Evolutionary conservation across 2,113 vertebrate genomes (phyloP).

Genomic region (Scophthalmus maximus): DNA sequence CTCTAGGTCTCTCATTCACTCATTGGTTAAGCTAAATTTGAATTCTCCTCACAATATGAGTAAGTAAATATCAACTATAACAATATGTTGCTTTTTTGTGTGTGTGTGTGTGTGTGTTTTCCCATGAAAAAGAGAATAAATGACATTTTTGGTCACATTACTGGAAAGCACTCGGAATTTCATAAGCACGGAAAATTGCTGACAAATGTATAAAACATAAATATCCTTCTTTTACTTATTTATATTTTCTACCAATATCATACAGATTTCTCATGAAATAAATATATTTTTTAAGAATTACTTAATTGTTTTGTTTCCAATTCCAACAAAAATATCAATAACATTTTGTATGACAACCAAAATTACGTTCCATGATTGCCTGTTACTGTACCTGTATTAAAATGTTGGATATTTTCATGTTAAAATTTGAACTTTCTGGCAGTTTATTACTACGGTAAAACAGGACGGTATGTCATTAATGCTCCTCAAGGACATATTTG

Average conservation of each 20-base stretch:
- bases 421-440: slow-evolving; percentile 30
- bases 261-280: background rate
- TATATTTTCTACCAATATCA: background rate
- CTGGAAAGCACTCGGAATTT: too few relatives aligned
- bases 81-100: too few relatives aligned
- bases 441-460: background rate
- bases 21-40: background rate
- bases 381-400: background rate
- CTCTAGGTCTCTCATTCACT: background rate
- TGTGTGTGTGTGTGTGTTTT: too few relatives aligned
- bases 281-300: background rate
- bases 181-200: too few relatives aligned
- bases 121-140: too few relatives aligned
- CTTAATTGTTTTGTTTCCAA: background rate
- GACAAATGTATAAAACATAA: background rate
- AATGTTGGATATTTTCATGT: slow-evolving; percentile 6
- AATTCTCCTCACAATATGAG: background rate
- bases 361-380: background rate
- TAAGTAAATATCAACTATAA: background rate
- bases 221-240: background rate
- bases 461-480: slow-evolving; percentile 8
- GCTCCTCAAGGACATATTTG: slow-evolving; percentile 11
- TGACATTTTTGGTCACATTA: too few relatives aligned
- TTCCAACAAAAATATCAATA: background rate
- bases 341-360: background rate